phyloP scores from a whole-genome alignment of 2,888 invertebrate genomes.

The Cantharis rustica region DNA sequence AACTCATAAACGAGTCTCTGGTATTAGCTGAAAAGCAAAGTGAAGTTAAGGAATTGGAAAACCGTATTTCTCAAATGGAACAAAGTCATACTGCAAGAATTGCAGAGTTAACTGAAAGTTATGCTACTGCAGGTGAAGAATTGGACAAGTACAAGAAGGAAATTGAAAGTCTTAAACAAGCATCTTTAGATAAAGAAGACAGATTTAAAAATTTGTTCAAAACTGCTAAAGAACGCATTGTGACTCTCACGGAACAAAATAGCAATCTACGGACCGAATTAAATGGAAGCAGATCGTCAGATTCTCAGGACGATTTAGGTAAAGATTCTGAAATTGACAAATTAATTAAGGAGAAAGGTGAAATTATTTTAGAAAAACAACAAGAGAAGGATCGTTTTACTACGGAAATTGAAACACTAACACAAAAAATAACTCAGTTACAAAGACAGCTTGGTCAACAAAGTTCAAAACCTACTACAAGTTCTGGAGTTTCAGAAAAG shows the following conservation, averaged over 20 bases:
- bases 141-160: conserved; percentile 62
- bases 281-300: conserved; percentile 3
- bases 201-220: conserved; percentile 64
- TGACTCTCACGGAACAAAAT: conserved; percentile 72
- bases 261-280: conserved; percentile 65
- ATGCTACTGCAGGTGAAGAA: conserved; percentile 56
- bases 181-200: conserved; percentile 56
- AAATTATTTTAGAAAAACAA: conserved; percentile 60
- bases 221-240: conserved; percentile 75
- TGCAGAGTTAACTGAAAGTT: conserved; percentile 56
- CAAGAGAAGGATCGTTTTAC: conserved; percentile 73
- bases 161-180: conserved; percentile 54
- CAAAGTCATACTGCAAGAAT: conserved; percentile 55
- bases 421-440: conserved; percentile 62
- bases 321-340: conserved; percentile 63
- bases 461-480: conserved; percentile 70
- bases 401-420: conserved; percentile 70
- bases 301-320: neutral
- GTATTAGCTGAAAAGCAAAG: conserved; percentile 55
- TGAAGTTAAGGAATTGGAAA: conserved; percentile 56
- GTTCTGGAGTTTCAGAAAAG: conserved; percentile 66
- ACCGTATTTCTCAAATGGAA: conserved; percentile 54
- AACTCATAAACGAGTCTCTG: conserved; percentile 59
- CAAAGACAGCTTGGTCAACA: conserved; percentile 65
- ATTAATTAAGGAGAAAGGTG: conserved; percentile 69